Evolutionary conservation across 2,888 invertebrate genomes (phyloP).

Genomic region (Muscina levida): DNA sequence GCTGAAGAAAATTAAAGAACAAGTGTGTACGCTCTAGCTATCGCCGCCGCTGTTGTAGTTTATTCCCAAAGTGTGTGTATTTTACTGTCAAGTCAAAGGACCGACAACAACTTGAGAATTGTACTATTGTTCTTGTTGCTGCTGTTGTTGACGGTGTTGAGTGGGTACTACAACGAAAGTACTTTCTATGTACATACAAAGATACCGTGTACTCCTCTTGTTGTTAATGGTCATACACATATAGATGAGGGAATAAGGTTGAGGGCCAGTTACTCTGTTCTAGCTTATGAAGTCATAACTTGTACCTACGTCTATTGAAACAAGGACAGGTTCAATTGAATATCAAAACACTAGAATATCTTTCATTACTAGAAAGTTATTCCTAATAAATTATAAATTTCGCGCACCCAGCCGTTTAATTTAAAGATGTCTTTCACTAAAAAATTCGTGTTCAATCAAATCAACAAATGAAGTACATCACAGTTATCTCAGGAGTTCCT

Average conservation of each 20-base stretch:
- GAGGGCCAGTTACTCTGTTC: not conserved
- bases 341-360: too few species aligned
- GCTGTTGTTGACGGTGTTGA: constrained; percentile 27
- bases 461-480: too few species aligned
- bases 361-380: too few species aligned
- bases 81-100: constrained; percentile 47
- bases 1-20: constrained; percentile 30
- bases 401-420: too few species aligned
- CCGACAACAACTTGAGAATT: constrained; percentile 55
- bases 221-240: constrained; percentile 24
- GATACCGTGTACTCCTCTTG: not conserved
- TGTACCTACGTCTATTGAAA: too few species aligned
- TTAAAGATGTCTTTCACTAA: too few species aligned
- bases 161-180: constrained; percentile 25
- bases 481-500: too few species aligned
- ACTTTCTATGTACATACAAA: constrained; percentile 30
- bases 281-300: too few species aligned
- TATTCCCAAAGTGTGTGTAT: constrained; percentile 52
- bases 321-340: too few species aligned
- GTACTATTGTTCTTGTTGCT: constrained; percentile 15
- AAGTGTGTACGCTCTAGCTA: constrained; percentile 6
- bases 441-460: too few species aligned
- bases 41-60: constrained; percentile 21
- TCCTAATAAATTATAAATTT: too few species aligned
- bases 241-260: too few species aligned